Evolutionary conservation across 2,888 invertebrate species (phyloP).

Genomic region (Pachliopta kotzebuea): DNA sequence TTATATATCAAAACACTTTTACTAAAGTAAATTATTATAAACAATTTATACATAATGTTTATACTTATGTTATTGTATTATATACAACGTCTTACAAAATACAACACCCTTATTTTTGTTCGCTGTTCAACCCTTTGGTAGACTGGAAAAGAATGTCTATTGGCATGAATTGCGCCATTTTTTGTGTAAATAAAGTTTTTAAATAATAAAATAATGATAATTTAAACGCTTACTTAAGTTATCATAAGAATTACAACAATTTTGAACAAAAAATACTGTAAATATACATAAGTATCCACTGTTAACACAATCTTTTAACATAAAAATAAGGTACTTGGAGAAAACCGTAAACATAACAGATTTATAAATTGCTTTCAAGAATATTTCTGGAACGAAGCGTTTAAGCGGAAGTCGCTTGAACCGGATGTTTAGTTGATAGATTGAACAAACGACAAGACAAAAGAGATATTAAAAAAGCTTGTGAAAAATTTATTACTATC

Average conservation of each 20-base stretch:
- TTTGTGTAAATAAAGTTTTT: too few species aligned
- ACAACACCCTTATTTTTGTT: too few species aligned
- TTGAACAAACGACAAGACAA: slow-evolving; percentile 8
- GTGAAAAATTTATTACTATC: background rate
- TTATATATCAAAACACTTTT: background rate
- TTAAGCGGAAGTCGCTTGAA: slow-evolving; percentile 13
- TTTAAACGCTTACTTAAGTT: too few species aligned
- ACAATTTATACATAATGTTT: background rate
- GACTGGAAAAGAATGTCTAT: too few species aligned
- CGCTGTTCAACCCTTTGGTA: too few species aligned
- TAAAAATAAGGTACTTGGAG: background rate
- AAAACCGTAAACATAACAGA: background rate
- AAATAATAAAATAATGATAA: too few species aligned
- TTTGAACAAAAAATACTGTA: background rate
- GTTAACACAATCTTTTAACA: background rate
- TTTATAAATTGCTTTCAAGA: background rate
- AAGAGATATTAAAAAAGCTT: slow-evolving; percentile 3
- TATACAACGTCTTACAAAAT: too few species aligned
- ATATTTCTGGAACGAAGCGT: background rate
- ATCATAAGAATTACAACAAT: too few species aligned
- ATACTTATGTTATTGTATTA: too few species aligned
- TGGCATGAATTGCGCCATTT: too few species aligned
- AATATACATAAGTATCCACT: background rate
- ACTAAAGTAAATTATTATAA: background rate
- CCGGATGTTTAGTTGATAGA: slow-evolving; percentile 10